phyloP scores from a whole-genome alignment of 2,797 vertebrate genomes.

The Todus mexicanus region DNA sequence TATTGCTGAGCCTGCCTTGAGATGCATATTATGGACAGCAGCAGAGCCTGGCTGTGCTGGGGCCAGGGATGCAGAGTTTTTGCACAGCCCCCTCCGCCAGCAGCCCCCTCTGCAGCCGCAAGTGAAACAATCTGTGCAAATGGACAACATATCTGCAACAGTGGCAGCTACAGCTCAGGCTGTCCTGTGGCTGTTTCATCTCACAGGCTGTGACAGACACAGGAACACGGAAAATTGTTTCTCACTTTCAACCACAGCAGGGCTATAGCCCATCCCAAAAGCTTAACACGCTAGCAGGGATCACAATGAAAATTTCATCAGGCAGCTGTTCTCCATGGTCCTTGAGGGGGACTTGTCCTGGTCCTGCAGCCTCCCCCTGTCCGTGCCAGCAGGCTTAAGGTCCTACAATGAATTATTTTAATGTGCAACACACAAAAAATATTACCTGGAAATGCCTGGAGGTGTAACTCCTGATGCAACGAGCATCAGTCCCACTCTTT shows the following conservation, averaged over 20 bases:
- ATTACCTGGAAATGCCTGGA: conserved; percentile 43
- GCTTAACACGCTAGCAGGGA: neutral
- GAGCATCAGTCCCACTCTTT: conserved; percentile 47
- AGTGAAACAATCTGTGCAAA: neutral
- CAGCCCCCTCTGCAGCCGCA: neutral
- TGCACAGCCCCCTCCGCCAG: neutral
- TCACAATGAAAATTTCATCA: conserved; percentile 51
- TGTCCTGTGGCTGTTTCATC: neutral
- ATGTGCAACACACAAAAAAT: neutral
- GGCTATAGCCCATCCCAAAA: conserved; percentile 4
- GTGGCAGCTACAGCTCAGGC: neutral
- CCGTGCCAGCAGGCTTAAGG: neutral
- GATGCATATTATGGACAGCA: neutral
- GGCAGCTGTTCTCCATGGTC: conserved; percentile 10
- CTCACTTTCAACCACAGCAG: neutral
- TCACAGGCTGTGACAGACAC: neutral
- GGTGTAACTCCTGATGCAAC: conserved; percentile 1
- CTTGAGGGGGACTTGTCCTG: neutral
- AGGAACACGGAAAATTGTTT: neutral
- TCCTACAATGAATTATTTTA: neutral
- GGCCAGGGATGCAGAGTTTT: neutral
- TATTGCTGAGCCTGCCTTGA: neutral
- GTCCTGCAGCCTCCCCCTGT: neutral
- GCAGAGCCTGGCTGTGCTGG: neutral
- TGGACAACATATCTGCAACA: neutral